Evolutionary conservation across 2,797 vertebrate genomes (phyloP).

Genomic region (Presbytis comata): DNA sequence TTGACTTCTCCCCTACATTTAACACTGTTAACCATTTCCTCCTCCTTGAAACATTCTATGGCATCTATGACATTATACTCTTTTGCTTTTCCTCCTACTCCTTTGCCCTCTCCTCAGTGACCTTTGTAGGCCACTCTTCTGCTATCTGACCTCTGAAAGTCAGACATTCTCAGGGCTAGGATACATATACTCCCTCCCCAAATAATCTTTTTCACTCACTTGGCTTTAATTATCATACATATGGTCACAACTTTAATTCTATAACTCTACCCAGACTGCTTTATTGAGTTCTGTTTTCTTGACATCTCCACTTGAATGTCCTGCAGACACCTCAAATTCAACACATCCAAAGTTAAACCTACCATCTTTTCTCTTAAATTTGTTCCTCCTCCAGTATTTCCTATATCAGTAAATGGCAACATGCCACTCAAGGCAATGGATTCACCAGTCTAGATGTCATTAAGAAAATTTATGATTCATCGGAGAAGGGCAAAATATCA

Average conservation of each 20-base stretch:
- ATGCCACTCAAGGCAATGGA: neutral
- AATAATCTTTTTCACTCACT: slow-evolving; percentile 10
- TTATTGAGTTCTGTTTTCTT: slow-evolving; percentile 48
- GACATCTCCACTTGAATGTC: neutral
- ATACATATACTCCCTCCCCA: neutral
- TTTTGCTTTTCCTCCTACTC: neutral
- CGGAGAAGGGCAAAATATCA: too few species aligned
- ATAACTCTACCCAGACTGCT: neutral
- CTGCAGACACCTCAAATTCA: slow-evolving; percentile 29
- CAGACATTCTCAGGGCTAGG: neutral
- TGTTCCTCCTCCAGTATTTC: slow-evolving; percentile 11
- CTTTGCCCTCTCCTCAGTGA: slow-evolving; percentile 8
- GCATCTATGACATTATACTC: neutral
- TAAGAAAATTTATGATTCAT: too few species aligned
- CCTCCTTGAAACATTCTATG: slow-evolving; percentile 9
- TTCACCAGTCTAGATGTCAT: too few species aligned
- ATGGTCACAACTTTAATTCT: slow-evolving; percentile 3
- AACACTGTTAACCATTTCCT: slow-evolving; percentile 29
- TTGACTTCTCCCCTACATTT: slow-evolving; percentile 42
- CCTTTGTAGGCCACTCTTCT: slow-evolving; percentile 15
- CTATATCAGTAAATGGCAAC: slow-evolving; percentile 19
- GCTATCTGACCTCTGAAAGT: slow-evolving; percentile 23
- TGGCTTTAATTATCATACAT: neutral
- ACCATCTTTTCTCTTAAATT: slow-evolving; percentile 30
- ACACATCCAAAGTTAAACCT: neutral